These are phyloP conservation scores for Eulacestoma nigropectus DNA, from an alignment of 2,113 vertebrate genomes.

Conservation along the genomic window DNA sequence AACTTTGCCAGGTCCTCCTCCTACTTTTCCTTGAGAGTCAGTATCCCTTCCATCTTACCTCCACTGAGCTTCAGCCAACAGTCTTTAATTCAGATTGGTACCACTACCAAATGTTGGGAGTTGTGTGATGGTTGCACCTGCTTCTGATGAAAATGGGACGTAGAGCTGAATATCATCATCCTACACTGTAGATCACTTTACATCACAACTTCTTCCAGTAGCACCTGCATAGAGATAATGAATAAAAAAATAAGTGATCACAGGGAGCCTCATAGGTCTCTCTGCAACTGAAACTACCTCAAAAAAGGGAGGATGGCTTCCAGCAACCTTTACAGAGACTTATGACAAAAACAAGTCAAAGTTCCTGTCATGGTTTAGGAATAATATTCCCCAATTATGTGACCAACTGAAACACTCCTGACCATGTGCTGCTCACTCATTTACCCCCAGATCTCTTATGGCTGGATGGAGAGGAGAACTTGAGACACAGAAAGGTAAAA, in stretches of 20 bases:
- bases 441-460: background rate
- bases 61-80: constrained; percentile 26
- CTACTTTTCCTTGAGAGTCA: constrained; percentile 31
- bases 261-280: background rate
- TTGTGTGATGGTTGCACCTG: constrained; percentile 24
- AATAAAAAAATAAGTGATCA: background rate
- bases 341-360: background rate
- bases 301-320: background rate
- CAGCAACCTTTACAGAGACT: background rate
- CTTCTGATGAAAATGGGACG: constrained; percentile 52
- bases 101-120: constrained; percentile 24
- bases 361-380: background rate
- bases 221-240: constrained; percentile 10
- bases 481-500: background rate
- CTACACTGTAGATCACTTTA: constrained; percentile 1
- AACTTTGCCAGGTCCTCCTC: constrained; percentile 21
- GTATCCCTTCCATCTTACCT: constrained; percentile 36
- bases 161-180: constrained; percentile 47
- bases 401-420: background rate
- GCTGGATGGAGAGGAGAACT: background rate
- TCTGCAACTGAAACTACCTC: background rate
- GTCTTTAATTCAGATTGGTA: constrained; percentile 33
- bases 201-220: constrained; percentile 23
- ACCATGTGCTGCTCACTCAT: background rate
- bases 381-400: background rate